A percentile compares a stretch with the other conserved stretches of the same genome.
These are phyloP conservation scores for Takifugu bimaculatus DNA, from an alignment of 2,113 vertebrate species.

Conservation along the genomic window DNA sequence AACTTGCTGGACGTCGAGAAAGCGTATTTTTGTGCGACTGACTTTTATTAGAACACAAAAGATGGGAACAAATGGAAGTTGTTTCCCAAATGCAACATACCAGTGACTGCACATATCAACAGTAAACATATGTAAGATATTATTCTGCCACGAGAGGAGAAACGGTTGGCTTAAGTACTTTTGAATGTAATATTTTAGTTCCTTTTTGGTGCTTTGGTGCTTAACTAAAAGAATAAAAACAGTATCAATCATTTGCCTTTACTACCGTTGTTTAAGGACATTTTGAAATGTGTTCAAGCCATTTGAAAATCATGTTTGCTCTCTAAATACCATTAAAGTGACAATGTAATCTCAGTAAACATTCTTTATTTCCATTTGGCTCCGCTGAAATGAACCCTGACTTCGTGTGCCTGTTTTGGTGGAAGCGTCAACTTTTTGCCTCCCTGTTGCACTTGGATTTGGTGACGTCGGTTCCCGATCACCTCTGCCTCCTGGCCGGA, in stretches of 20 bases:
- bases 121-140: constrained; percentile 56
- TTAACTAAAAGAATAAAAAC: constrained; percentile 32
- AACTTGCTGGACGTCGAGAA: constrained; percentile 49
- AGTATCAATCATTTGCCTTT: constrained; percentile 64
- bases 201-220: constrained; percentile 62
- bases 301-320: constrained; percentile 43
- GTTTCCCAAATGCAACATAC: constrained; percentile 46
- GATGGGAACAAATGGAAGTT: neutral
- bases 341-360: constrained; percentile 5
- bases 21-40: constrained; percentile 40
- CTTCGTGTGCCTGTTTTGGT: too few species aligned
- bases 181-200: constrained; percentile 72
- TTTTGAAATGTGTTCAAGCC: constrained; percentile 45
- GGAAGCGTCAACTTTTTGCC: neutral
- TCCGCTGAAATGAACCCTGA: neutral
- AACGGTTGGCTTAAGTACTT: constrained; percentile 50
- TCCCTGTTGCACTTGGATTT: too few species aligned
- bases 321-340: constrained; percentile 20
- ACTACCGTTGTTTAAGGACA: constrained; percentile 42
- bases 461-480: too few species aligned
- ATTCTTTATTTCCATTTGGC: constrained; percentile 17
- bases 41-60: constrained; percentile 40
- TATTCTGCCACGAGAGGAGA: constrained; percentile 42
- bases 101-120: constrained; percentile 64
- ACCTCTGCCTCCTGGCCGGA: too few species aligned